Conservation (phyloP, 64 coral and sea anemone species). For the Anthopleura sola region DNA sequence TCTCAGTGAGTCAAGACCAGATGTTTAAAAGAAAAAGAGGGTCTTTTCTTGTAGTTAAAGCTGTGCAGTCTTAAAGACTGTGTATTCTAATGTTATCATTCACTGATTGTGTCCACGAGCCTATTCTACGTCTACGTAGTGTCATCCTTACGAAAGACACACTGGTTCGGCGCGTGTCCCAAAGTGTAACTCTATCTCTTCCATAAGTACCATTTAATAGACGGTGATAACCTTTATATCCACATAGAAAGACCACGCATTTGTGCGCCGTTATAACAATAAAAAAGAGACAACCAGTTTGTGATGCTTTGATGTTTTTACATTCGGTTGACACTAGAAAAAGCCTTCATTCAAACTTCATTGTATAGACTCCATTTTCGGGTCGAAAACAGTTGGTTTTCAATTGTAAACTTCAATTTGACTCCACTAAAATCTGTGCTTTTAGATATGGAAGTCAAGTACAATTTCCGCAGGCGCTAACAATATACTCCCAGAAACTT, state of each 20-base stretch:
- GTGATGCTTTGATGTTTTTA: not conserved
- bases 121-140: not conserved
- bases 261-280: slow-evolving; percentile 8
- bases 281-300: not conserved
- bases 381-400: not conserved
- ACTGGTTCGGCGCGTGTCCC: not conserved
- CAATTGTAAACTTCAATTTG: not conserved
- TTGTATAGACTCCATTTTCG: not conserved
- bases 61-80: slow-evolving; percentile 9
- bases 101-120: not conserved
- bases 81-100: not conserved
- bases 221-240: not conserved
- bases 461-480: too few relatives aligned
- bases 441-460: not conserved
- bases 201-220: slow-evolving; percentile 9
- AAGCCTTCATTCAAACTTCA: not conserved
- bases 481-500: not conserved
- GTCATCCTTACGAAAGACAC: not conserved
- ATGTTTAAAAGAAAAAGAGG: not conserved
- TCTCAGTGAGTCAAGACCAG: not conserved
- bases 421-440: not conserved
- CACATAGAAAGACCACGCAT: not conserved
- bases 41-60: slow-evolving; percentile 5
- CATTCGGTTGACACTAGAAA: not conserved
- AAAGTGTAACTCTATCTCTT: slow-evolving; percentile 6